Evolutionary conservation across 2,888 invertebrate genomes (phyloP).

Genomic region (Temnothorax ravouxi): DNA sequence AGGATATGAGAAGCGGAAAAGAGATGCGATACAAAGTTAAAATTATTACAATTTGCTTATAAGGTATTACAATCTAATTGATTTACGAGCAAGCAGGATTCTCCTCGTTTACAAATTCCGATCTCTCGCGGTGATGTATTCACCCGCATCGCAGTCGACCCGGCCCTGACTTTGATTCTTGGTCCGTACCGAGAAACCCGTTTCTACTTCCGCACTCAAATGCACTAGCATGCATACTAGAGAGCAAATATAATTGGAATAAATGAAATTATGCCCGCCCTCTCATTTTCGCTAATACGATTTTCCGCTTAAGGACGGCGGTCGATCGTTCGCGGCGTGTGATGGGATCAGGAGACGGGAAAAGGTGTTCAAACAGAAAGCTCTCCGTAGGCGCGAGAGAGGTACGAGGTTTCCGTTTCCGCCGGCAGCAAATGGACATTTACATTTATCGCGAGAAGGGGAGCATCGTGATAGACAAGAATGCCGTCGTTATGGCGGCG

Average conservation of each 20-base stretch:
- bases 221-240: neutral
- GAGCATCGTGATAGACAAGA: constrained; percentile 75
- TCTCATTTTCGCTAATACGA: constrained; percentile 30
- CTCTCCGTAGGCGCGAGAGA: neutral
- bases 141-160: neutral
- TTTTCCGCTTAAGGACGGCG: constrained; percentile 14
- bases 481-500: constrained; percentile 75
- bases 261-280: constrained; percentile 13
- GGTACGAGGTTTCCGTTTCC: constrained; percentile 53
- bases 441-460: constrained; percentile 61
- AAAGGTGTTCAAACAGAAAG: constrained; percentile 2
- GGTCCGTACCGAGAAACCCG: neutral
- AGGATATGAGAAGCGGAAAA: neutral
- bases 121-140: neutral
- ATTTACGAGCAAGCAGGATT: neutral
- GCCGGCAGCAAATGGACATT: constrained; percentile 73
- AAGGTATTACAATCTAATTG: neutral
- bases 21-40: neutral
- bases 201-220: constrained; percentile 13
- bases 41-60: neutral
- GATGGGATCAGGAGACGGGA: neutral
- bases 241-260: constrained; percentile 28
- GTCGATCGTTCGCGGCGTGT: neutral
- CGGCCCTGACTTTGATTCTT: constrained; percentile 7
- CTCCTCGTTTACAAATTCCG: neutral